Percentiles rank a stretch among this genome's conserved stretches.
Evolutionary conservation across 1,140 invertebrate genomes (phyloP).

Genomic region (Plodia interpunctella): DNA sequence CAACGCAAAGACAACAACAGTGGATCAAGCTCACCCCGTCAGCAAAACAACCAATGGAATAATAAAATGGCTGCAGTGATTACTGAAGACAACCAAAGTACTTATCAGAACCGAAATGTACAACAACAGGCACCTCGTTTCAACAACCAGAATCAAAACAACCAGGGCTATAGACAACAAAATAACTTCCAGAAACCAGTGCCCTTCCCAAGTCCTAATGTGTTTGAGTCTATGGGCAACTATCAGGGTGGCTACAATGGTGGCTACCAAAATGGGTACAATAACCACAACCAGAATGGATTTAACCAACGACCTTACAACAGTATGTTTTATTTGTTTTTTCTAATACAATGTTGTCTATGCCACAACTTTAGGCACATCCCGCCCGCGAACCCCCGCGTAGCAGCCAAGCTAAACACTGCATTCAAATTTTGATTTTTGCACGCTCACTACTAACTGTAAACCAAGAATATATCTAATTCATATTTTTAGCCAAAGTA

Average conservation of each 20-base stretch:
- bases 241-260: conserved; percentile 72
- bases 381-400: no score
- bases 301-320: conserved; percentile 65
- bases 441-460: no score
- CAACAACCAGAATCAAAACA: conserved; percentile 58
- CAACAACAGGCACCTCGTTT: conserved; percentile 66
- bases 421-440: no score
- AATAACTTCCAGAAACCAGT: conserved; percentile 66
- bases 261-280: conserved; percentile 70
- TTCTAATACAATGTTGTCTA: not conserved
- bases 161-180: conserved; percentile 52
- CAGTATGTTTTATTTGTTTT: conserved; percentile 33
- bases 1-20: conserved; percentile 73
- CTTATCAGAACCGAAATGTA: conserved; percentile 53
- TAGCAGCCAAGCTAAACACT: no score
- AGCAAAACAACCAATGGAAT: conserved; percentile 71
- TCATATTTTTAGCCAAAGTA: no score
- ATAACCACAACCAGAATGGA: conserved; percentile 65
- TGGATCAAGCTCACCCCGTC: conserved; percentile 60
- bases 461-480: no score
- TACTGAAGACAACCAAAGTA: conserved; percentile 48
- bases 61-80: conserved; percentile 63
- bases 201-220: conserved; percentile 67
- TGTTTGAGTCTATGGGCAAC: conserved; percentile 67
- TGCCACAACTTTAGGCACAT: no score